Conservation (phyloP, 2,888 invertebrate species). For the Onchidella celtica region DNA sequence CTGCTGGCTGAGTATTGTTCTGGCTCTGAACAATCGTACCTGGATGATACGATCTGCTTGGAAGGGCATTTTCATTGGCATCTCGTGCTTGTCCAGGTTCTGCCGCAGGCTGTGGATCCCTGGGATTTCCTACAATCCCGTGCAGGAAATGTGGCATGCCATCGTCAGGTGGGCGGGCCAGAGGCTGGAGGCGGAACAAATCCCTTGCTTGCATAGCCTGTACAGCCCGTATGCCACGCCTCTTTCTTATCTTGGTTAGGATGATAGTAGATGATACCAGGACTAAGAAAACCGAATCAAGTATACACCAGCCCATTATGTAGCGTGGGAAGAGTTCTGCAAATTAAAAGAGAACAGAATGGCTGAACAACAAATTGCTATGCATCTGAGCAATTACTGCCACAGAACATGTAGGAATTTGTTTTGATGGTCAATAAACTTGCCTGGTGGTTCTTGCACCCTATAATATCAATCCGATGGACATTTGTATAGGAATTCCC, state of each 20-base stretch:
- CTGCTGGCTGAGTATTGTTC: too few relatives aligned
- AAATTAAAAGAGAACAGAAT: not conserved
- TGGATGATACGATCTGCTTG: too few relatives aligned
- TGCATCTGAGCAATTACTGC: too few relatives aligned
- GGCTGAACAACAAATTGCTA: too few relatives aligned
- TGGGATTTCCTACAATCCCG: not conserved
- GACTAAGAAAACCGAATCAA: not conserved
- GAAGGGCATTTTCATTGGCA: not conserved
- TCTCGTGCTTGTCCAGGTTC: not conserved
- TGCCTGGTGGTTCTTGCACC: too few relatives aligned
- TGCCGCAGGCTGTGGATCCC: not conserved
- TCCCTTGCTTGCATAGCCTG: not conserved
- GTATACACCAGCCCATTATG: not conserved
- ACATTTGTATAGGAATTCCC: too few relatives aligned
- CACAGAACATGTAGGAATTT: too few relatives aligned
- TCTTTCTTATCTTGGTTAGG: not conserved
- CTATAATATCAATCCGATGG: too few relatives aligned
- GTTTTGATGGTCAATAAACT: too few relatives aligned
- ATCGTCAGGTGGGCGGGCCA: conserved; percentile 3
- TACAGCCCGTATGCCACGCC: not conserved
- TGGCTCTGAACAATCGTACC: too few relatives aligned
- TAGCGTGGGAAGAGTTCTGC: not conserved
- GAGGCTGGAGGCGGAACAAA: not conserved
- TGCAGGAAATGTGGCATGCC: not conserved
- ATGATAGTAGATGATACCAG: not conserved